Conservation (phyloP, 2,888 invertebrate genomes). For the Scrobipalpa costella region DNA sequence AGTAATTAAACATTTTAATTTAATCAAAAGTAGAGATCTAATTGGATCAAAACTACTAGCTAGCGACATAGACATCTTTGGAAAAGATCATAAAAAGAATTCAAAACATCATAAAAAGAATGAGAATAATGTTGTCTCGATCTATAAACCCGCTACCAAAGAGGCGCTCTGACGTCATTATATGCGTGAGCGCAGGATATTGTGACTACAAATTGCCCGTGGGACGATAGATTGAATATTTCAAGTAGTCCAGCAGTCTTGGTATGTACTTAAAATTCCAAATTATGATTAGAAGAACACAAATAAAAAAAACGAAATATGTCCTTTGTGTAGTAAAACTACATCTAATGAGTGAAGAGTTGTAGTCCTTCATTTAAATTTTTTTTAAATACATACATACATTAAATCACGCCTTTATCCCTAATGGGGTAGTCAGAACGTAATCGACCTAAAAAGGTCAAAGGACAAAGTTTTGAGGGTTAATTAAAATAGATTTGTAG, state of each 20-base stretch:
- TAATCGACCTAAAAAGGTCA: too few relatives aligned
- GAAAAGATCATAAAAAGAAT: conserved; percentile 25
- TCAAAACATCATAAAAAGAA: conserved; percentile 24
- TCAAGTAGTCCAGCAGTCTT: conserved; percentile 4
- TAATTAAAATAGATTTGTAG: too few relatives aligned
- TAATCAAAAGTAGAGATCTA: background rate
- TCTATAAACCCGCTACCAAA: conserved; percentile 35
- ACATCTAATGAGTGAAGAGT: background rate
- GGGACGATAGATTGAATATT: conserved; percentile 11
- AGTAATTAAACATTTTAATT: background rate
- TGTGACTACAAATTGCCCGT: conserved; percentile 24
- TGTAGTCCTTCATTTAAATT: too few relatives aligned
- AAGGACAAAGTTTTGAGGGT: too few relatives aligned
- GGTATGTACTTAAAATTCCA: conserved; percentile 15
- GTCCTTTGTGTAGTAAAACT: background rate
- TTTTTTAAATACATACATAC: too few relatives aligned
- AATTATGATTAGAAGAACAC: background rate
- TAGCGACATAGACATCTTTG: conserved; percentile 2
- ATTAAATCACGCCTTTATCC: too few relatives aligned
- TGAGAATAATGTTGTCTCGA: conserved; percentile 34
- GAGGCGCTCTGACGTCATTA: conserved; percentile 13
- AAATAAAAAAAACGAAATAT: background rate
- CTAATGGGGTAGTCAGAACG: too few relatives aligned
- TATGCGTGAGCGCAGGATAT: conserved; percentile 38
- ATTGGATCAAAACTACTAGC: conserved; percentile 2